phyloP scores from a whole-genome alignment of 2,797 vertebrate species.

The Ctenochaetus hawaiiensis region DNA sequence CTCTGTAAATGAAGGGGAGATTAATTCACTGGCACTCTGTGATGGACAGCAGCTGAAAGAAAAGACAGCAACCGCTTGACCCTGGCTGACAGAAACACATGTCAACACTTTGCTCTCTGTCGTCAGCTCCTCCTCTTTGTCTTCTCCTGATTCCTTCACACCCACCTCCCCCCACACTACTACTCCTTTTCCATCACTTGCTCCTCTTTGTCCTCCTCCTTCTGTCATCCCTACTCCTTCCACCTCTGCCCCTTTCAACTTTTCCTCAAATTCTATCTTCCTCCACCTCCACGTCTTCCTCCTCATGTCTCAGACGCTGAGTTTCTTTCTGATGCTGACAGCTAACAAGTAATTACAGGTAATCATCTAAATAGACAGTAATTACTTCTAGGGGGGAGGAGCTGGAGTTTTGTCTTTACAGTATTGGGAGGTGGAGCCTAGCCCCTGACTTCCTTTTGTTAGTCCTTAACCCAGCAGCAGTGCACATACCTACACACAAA shows the following conservation, averaged over 20 bases:
- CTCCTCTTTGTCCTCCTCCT: conserved; percentile 43
- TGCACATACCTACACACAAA: not conserved
- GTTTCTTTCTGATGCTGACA: conserved; percentile 86
- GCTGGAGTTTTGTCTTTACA: conserved; percentile 64
- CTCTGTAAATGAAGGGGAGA: conserved; percentile 62
- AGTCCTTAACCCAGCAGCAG: conserved; percentile 48
- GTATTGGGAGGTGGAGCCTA: conserved; percentile 65
- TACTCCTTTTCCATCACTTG: conserved; percentile 24
- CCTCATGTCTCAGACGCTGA: conserved; percentile 58
- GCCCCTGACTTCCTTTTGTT: conserved; percentile 67
- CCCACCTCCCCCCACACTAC: not conserved
- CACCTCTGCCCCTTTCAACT: conserved; percentile 54
- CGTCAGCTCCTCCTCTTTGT: conserved; percentile 48
- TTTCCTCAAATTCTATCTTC: conserved; percentile 44
- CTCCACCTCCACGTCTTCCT: conserved; percentile 54
- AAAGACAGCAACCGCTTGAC: conserved; percentile 67
- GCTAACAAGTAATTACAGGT: conserved; percentile 89
- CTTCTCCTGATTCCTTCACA: conserved; percentile 13
- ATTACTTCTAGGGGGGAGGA: conserved; percentile 82
- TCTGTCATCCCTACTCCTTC: conserved; percentile 41
- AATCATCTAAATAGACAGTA: conserved; percentile 90
- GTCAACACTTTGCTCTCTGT: conserved; percentile 69
- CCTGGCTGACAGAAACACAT: conserved; percentile 74
- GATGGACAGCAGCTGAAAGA: conserved; percentile 75
- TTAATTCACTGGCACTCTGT: conserved; percentile 68